These are phyloP conservation scores for Cephus rjabovi DNA, from an alignment of 2,888 invertebrate genomes.

Conservation along the genomic window DNA sequence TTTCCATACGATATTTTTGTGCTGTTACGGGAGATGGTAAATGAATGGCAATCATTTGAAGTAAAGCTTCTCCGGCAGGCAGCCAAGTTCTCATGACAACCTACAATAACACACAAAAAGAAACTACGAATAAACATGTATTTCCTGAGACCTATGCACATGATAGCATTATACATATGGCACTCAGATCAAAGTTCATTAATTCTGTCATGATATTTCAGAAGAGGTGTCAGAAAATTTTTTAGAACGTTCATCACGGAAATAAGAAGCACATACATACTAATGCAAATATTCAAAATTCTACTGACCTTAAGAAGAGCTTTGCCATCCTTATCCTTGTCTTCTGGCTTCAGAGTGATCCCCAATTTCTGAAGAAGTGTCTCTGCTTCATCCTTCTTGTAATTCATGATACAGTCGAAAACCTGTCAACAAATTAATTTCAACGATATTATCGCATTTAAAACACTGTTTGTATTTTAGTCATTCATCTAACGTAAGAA, in stretches of 20 bases:
- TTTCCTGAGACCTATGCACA: too few relatives aligned
- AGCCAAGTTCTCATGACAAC: conserved; percentile 99
- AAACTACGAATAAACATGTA: background rate
- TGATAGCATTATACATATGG: too few relatives aligned
- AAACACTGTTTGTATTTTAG: too few relatives aligned
- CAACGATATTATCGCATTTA: too few relatives aligned
- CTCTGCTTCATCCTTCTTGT: conserved; percentile 94
- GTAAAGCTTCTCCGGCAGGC: conserved; percentile 98
- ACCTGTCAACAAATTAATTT: conserved; percentile 64
- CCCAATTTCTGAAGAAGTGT: conserved; percentile 90
- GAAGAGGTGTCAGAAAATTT: conserved; percentile 65
- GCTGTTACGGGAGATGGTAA: conserved; percentile 99
- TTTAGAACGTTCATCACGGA: conserved; percentile 53
- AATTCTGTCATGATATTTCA: conserved; percentile 52
- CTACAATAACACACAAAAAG: conserved; percentile 59
- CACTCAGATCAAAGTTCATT: conserved; percentile 44
- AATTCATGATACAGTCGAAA: conserved; percentile 89
- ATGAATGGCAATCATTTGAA: conserved; percentile 99
- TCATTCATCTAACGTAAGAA: too few relatives aligned
- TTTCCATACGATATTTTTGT: conserved; percentile 99
- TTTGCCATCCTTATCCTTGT: conserved; percentile 97
- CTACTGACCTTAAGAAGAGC: conserved; percentile 84
- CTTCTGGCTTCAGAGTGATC: conserved; percentile 92
- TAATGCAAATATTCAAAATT: background rate
- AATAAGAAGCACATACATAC: background rate